Conservation (phyloP, 2,113 vertebrate species). For the Puffinus mauretanicus region DNA sequence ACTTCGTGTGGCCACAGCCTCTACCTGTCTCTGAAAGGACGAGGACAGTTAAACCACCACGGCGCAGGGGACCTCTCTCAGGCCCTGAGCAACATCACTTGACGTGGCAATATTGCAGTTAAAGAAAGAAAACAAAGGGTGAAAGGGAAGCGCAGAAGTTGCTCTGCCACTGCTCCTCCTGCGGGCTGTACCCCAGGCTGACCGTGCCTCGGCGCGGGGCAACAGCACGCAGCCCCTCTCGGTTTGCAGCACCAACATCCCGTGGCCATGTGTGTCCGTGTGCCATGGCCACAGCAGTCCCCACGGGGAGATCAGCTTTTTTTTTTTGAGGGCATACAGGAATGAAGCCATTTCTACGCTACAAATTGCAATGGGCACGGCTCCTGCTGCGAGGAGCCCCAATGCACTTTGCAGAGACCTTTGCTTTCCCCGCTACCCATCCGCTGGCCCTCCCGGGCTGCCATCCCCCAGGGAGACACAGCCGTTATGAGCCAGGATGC, state of each 20-base stretch:
- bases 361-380: fast-evolving
- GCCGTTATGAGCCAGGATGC: background rate
- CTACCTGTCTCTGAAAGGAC: background rate
- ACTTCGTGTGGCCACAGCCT: background rate
- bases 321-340: fast-evolving
- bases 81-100: background rate
- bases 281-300: background rate
- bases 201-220: fast-evolving
- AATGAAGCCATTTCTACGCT: background rate
- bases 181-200: fast-evolving
- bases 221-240: fast-evolving
- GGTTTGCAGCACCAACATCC: background rate
- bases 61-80: background rate
- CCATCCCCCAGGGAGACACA: background rate
- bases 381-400: background rate
- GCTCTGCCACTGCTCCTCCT: fast-evolving
- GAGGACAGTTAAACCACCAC: background rate
- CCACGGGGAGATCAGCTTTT: fast-evolving
- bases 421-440: background rate
- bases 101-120: background rate
- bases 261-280: fast-evolving
- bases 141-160: background rate
- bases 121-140: background rate
- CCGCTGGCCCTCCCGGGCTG: background rate
- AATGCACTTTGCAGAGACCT: background rate